phyloP scores from a whole-genome alignment of 2,113 vertebrate genomes.

The Cebidichthys violaceus region DNA sequence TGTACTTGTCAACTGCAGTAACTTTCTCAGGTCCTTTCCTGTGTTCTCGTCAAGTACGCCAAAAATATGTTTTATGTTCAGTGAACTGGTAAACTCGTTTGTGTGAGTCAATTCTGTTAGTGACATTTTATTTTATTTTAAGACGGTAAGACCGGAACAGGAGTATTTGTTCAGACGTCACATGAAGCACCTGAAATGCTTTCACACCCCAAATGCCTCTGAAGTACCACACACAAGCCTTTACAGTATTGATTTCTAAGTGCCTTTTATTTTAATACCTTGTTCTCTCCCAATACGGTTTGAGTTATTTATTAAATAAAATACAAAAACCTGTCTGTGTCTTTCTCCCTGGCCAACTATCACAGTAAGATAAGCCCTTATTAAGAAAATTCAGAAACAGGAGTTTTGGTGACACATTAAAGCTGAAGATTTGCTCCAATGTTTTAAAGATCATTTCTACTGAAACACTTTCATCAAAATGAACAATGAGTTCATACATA shows the following conservation, averaged over 20 bases:
- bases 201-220: constrained; percentile 54
- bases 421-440: neutral
- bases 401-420: neutral
- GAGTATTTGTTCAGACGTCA: constrained; percentile 27
- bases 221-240: constrained; percentile 47
- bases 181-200: constrained; percentile 47
- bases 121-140: neutral
- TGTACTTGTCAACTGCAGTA: constrained; percentile 51
- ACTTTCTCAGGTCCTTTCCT: constrained; percentile 72
- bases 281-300: constrained; percentile 88
- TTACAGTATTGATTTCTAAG: constrained; percentile 87
- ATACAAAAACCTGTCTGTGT: constrained; percentile 66
- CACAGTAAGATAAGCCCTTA: neutral
- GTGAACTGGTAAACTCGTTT: constrained; percentile 13
- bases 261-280: constrained; percentile 93
- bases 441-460: neutral
- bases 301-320: constrained; percentile 97
- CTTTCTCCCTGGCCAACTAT: neutral
- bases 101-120: constrained; percentile 11
- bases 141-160: constrained; percentile 19
- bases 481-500: neutral
- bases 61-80: constrained; percentile 54
- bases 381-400: neutral
- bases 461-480: neutral
- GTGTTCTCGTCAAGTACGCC: constrained; percentile 55